Conservation (phyloP, 2,888 invertebrate species). For the Sinhomidia bicolor region DNA sequence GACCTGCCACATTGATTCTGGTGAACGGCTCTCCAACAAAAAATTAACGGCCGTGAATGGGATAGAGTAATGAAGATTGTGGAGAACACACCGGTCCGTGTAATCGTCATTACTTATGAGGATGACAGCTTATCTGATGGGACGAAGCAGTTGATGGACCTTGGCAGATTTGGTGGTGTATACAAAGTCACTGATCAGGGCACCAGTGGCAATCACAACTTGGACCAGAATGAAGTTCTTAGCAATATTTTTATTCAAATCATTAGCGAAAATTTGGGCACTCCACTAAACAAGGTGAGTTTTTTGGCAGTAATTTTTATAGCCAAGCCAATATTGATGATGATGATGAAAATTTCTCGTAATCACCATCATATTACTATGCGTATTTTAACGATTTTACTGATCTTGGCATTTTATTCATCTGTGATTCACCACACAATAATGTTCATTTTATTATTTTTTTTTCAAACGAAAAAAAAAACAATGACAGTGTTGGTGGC, state of each 20-base stretch:
- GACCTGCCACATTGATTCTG: slow-evolving; percentile 79
- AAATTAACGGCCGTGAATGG: slow-evolving; percentile 78
- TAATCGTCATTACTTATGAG: slow-evolving; percentile 79
- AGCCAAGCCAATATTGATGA: too few relatives aligned
- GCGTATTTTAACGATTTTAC: background rate
- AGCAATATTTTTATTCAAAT: slow-evolving; percentile 79
- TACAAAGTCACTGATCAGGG: slow-evolving; percentile 78
- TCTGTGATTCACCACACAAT: slow-evolving; percentile 25
- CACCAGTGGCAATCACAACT: slow-evolving; percentile 75
- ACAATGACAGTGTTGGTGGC: slow-evolving; percentile 46
- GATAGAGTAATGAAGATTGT: slow-evolving; percentile 79
- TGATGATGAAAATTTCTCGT: too few relatives aligned
- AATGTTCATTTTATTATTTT: background rate
- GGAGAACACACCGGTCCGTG: slow-evolving; percentile 78
- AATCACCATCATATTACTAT: too few relatives aligned
- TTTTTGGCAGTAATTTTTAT: slow-evolving; percentile 6
- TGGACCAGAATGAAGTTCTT: slow-evolving; percentile 79
- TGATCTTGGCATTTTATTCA: background rate
- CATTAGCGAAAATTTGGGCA: slow-evolving; percentile 78
- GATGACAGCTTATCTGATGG: slow-evolving; percentile 76
- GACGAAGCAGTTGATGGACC: slow-evolving; percentile 74
- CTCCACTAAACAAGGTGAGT: slow-evolving; percentile 79
- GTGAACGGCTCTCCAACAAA: slow-evolving; percentile 79
- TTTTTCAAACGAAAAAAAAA: background rate
- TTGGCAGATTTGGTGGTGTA: slow-evolving; percentile 77